A percentile compares a stretch with the other conserved stretches of the same genome.
Conservation (phyloP, 2,888 invertebrate species). For the Dugesia japonica region DNA sequence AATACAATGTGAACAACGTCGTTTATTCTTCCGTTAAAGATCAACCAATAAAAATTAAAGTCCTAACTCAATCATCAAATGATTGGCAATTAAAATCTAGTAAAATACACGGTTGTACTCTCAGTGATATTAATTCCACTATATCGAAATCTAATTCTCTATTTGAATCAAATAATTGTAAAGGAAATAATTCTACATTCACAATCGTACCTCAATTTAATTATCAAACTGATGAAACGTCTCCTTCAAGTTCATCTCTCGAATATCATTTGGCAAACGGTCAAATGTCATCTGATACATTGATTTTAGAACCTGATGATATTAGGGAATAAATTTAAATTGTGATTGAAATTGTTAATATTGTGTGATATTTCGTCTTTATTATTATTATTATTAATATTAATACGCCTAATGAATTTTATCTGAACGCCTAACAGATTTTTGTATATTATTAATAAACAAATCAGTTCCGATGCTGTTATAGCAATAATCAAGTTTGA, state of each 20-base stretch:
- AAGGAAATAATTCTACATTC: not conserved
- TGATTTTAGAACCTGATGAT: conserved; percentile 3
- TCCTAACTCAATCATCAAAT: not conserved
- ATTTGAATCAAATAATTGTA: not conserved
- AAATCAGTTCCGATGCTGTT: not conserved
- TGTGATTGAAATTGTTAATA: not conserved
- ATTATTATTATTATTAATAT: no score
- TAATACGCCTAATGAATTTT: no score
- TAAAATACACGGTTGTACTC: conserved; percentile 2
- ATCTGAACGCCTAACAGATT: not conserved
- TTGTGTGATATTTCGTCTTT: not conserved
- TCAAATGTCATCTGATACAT: not conserved
- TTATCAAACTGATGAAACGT: conserved; percentile 12
- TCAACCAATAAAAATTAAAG: conserved; percentile 7
- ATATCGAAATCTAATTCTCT: not conserved
- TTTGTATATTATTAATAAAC: not conserved
- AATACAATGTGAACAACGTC: not conserved
- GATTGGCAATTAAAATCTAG: not conserved
- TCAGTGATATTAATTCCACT: not conserved
- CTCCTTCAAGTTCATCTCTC: not conserved
- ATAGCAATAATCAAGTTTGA: not conserved
- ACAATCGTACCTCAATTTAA: conserved; percentile 2
- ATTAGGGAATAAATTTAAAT: not conserved
- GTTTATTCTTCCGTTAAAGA: not conserved
- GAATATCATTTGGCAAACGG: conserved; percentile 15